A percentile compares a stretch with the other conserved stretches of the same genome.
These are phyloP conservation scores for Catharus fuscescens DNA, from an alignment of 2,113 vertebrate species.

Conservation along the genomic window DNA sequence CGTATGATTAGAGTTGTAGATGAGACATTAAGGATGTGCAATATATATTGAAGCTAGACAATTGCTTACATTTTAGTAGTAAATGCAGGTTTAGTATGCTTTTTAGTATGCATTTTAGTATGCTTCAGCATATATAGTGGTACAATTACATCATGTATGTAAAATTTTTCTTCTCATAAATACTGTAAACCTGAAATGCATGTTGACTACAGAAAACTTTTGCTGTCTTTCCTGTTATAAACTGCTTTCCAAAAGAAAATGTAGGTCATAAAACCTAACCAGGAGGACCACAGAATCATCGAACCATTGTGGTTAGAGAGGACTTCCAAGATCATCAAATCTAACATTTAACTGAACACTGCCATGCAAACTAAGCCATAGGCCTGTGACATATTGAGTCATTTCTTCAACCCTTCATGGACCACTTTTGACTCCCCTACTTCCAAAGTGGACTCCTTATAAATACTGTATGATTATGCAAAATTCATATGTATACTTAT, in stretches of 20 bases:
- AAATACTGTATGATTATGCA: neutral
- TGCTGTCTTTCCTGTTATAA: neutral
- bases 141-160: neutral
- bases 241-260: neutral
- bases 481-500: neutral
- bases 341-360: neutral
- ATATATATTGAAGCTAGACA: neutral
- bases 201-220: neutral
- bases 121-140: neutral
- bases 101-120: too few relatives aligned
- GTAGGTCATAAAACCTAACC: neutral
- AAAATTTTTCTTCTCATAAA: neutral
- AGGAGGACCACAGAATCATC: neutral
- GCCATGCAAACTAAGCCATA: neutral
- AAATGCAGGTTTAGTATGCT: neutral
- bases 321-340: neutral
- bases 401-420: neutral
- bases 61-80: neutral
- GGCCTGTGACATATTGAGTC: neutral
- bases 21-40: neutral
- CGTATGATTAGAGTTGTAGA: neutral
- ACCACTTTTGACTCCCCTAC: neutral
- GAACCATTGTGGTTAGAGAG: neutral
- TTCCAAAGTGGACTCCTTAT: neutral
- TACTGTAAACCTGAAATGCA: neutral